Evolutionary conservation across 2,113 vertebrate species (phyloP).

Genomic region (Hippotragus niger): DNA sequence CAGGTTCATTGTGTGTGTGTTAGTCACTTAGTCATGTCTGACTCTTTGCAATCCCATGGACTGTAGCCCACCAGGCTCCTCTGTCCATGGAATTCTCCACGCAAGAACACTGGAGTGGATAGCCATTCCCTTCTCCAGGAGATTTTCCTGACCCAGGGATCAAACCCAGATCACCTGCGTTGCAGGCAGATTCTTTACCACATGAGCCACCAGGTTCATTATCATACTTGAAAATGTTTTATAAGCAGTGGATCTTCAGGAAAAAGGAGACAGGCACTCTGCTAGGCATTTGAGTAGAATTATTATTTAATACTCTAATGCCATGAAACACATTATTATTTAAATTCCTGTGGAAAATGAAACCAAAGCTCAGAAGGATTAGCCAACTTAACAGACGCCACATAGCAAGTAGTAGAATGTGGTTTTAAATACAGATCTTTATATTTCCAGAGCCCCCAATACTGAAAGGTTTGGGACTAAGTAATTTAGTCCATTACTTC

Average conservation of each 20-base stretch:
- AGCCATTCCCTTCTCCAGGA: neutral
- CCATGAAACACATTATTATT: neutral
- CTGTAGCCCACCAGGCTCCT: neutral
- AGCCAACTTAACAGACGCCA: neutral
- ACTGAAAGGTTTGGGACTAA: neutral
- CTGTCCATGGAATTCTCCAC: neutral
- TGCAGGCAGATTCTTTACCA: neutral
- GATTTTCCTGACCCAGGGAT: neutral
- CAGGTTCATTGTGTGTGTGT: neutral
- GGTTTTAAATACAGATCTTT: neutral
- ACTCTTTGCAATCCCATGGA: neutral
- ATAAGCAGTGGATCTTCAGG: neutral
- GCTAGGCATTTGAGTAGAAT: neutral
- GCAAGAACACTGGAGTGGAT: neutral
- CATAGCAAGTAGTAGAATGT: neutral
- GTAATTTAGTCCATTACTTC: neutral
- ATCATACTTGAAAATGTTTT: neutral
- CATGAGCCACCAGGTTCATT: neutral
- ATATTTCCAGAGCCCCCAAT: neutral
- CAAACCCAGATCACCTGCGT: accelerated
- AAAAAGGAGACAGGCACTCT: neutral
- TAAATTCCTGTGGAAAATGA: neutral
- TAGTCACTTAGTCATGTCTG: neutral
- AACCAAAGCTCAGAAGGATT: neutral
- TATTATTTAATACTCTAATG: neutral